phyloP scores from a whole-genome alignment of 1,140 invertebrate genomes.

The Coboldia fuscipes region DNA sequence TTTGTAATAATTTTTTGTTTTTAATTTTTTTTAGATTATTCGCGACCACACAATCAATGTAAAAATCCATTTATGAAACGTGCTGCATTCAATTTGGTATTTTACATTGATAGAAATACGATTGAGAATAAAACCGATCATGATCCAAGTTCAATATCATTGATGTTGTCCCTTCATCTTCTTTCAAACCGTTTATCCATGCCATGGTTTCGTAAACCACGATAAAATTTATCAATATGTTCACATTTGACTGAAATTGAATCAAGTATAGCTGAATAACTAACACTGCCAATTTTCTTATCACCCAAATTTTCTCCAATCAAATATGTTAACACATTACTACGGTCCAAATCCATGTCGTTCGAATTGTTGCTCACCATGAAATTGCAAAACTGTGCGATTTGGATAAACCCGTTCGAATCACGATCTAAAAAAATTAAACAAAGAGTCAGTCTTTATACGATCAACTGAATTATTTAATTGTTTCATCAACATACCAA shows the following conservation, averaged over 20 bases:
- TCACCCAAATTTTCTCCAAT: slow-evolving; percentile 18
- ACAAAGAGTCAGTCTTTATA: neutral
- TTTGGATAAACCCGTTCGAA: slow-evolving; percentile 16
- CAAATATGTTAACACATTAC: slow-evolving; percentile 17
- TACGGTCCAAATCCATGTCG: slow-evolving; percentile 15
- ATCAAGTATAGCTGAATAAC: slow-evolving; percentile 18
- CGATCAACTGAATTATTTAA: neutral
- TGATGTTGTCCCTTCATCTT: too few relatives aligned
- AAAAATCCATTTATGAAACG: too few relatives aligned
- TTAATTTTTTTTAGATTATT: too few relatives aligned
- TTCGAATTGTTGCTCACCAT: slow-evolving; percentile 17
- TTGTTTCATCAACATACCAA: slow-evolving; percentile 11
- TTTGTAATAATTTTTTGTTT: too few relatives aligned
- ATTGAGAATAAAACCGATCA: too few relatives aligned
- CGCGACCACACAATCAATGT: too few relatives aligned
- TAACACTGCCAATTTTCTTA: slow-evolving; percentile 18
- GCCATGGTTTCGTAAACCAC: too few relatives aligned
- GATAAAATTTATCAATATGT: slow-evolving; percentile 19
- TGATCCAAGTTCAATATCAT: too few relatives aligned
- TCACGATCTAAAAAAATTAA: slow-evolving; percentile 14
- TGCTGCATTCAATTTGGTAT: too few relatives aligned
- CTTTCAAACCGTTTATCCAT: too few relatives aligned
- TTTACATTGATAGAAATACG: too few relatives aligned
- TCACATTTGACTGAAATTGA: slow-evolving; percentile 19
- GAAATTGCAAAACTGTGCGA: slow-evolving; percentile 20